Conservation (phyloP, 2,113 vertebrate species). For the Onychostruthus taczanowskii region DNA sequence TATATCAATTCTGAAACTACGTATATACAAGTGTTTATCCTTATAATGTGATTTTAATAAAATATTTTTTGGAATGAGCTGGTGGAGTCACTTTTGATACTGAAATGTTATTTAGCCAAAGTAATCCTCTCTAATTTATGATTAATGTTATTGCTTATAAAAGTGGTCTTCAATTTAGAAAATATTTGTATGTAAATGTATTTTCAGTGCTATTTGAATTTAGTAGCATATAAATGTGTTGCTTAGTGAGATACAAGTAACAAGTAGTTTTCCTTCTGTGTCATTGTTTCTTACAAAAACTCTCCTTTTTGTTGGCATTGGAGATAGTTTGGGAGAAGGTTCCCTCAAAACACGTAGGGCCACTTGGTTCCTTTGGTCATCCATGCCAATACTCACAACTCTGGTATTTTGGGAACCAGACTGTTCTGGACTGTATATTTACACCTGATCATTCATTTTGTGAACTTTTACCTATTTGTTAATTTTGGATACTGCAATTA, state of each 20-base stretch:
- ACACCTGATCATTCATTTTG: neutral
- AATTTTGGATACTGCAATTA: slow-evolving; percentile 13
- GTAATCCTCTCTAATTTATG: neutral
- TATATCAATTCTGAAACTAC: neutral
- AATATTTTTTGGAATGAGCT: neutral
- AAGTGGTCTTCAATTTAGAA: neutral
- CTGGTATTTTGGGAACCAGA: neutral
- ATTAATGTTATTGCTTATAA: neutral
- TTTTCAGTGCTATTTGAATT: neutral
- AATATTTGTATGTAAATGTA: neutral
- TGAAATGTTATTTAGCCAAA: neutral
- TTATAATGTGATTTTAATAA: neutral
- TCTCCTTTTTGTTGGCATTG: neutral
- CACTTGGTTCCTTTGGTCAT: neutral
- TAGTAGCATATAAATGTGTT: neutral
- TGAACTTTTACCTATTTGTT: neutral
- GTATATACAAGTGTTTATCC: neutral
- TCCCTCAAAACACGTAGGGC: neutral
- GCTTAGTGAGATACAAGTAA: neutral
- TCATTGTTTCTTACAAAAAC: neutral
- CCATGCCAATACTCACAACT: neutral
- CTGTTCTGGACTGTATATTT: neutral
- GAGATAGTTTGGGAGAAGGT: neutral
- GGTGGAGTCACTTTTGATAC: neutral
- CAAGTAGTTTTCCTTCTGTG: neutral